Base-by-base conservation (phyloP, 2,113 vertebrate species). In the Mormyrus iriodes region DNA sequence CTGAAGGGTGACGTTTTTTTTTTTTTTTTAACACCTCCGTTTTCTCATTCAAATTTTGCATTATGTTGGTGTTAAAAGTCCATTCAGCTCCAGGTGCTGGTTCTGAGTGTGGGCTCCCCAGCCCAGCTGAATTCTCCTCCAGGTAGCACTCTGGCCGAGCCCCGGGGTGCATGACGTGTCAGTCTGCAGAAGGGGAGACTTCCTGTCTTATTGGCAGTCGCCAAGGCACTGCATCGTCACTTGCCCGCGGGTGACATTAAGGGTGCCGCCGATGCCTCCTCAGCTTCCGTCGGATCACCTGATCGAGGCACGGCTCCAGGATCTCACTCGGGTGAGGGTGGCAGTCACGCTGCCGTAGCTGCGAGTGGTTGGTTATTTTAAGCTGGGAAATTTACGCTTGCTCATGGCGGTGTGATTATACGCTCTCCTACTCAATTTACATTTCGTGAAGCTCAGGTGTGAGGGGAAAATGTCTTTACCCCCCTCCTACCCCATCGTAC, bases 331-430 rank as follows among this genome's bases (percentile, higher is more conserved):
- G 19, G 27, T 4, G 10, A 13, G 31, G 42, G 46, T n/a, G n/a
- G 61, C 85, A 86, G 24, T 73, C 27, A 51, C 48, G 9, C 10
- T 79, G 89, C n/a, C 86, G 61, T 51, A 5, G 49, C 46, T 53
- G 21, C 46, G 3, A 82, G 51, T 58, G 39, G 2, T 21, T 15
- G 21, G 58, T 87, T 86, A 79, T 90, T 76, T 87, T 53, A 90
- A 88, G 89, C 73, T 31, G 15, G 44, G 27, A 82, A 88, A 88
- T 79, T 35, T 88, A 27, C 42, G 53, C 21, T 24, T 55, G 55
- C 55, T 52, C 76, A 48, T 79, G n/a, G 51, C n/a, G 69, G 69
- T 49, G 31, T 46, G 49, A 82, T 82, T 42, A 42, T 52, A 52
- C 21, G 49, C 49, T 86, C 24, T 51, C 21, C 79, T 19, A 39